phyloP scores from a whole-genome alignment of 2,888 invertebrate genomes.

The Habrosyne pyritoides region DNA sequence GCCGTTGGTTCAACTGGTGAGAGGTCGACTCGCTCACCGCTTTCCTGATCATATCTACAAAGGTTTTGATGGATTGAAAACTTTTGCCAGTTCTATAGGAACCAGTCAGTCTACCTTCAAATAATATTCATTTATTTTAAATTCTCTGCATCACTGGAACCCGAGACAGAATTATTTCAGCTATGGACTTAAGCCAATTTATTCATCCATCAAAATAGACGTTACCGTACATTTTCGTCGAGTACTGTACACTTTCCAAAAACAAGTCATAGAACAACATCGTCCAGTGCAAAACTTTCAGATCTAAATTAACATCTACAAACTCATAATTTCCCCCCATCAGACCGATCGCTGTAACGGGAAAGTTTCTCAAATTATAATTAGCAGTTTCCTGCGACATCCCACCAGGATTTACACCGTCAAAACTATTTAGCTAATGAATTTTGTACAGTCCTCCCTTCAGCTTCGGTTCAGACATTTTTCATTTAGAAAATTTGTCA shows the following conservation, averaged over 20 bases:
- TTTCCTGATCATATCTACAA: no score
- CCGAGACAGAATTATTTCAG: neutral
- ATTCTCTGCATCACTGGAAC: neutral
- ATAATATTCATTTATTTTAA: no score
- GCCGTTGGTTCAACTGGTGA: no score
- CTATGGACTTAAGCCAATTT: constrained; percentile 10
- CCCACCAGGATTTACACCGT: constrained; percentile 4
- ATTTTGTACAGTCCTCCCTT: constrained; percentile 11
- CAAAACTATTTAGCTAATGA: constrained; percentile 9
- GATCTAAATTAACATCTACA: constrained; percentile 1
- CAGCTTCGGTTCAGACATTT: constrained; percentile 39
- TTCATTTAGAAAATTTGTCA: constrained; percentile 57
- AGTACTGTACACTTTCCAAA: neutral
- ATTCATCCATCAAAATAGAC: constrained; percentile 14
- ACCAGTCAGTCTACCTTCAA: neutral
- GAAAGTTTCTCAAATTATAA: constrained; percentile 8
- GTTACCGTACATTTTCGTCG: neutral
- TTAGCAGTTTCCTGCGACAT: constrained; percentile 4
- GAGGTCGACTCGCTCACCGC: no score
- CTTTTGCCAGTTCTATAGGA: no score
- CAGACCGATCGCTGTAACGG: constrained; percentile 3
- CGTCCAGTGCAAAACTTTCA: neutral
- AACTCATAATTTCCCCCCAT: constrained; percentile 5
- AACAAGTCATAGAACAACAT: neutral
- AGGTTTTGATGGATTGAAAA: no score